Base-by-base conservation (phyloP, 2,888 invertebrate species). In the Parapristionchus giblindavisi region DNA sequence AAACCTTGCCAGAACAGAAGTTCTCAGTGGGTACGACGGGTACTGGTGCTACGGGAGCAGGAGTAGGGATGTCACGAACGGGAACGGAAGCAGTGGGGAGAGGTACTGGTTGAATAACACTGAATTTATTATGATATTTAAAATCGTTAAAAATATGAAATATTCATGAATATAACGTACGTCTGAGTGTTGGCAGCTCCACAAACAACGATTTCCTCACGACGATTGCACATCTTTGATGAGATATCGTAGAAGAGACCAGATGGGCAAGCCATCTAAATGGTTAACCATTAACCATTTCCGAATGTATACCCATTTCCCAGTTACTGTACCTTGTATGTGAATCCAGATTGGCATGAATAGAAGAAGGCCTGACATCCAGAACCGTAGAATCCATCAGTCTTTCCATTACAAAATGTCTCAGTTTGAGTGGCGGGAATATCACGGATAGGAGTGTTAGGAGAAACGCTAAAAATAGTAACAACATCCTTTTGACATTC, bases 351-450 rank as follows among this genome's bases (percentile, higher is more conserved):
- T 40, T 56, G 54, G 56, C 75, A 75, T 0, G 51, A 40, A 40
- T 75, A 75, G 75, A 75, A 75, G 75, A 65, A 63, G 40, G 52
- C 29, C 40, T 52, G 36, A 34, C 75, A 75, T 4, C 65, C 75
- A n/a, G n/a, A 36, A 27, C 63, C 75, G 40, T 75, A 54, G 75
- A 65, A 75, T 1, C 75, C 75, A 40, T 75, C 65, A 24, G 40
- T 56, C 70, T 70, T 54, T 27, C 38, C 29, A 3, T 1, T 17
- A 17, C 71, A 71, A 36, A 48, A 60, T 27, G 32, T 61, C n/a
- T 21, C 36, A 17, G 38, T 29, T 29, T n/a, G n/a, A 36, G 61
- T 48, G 8, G 34, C 17, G n/a, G 71, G 58, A 21, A 48, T 27
- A 29, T 63, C 63, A 24, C 52, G 51, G 68, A 43, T n/a, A n/a